Evolutionary conservation across 2,113 vertebrate genomes (phyloP).

Genomic region (Mastomys natalensis): DNA sequence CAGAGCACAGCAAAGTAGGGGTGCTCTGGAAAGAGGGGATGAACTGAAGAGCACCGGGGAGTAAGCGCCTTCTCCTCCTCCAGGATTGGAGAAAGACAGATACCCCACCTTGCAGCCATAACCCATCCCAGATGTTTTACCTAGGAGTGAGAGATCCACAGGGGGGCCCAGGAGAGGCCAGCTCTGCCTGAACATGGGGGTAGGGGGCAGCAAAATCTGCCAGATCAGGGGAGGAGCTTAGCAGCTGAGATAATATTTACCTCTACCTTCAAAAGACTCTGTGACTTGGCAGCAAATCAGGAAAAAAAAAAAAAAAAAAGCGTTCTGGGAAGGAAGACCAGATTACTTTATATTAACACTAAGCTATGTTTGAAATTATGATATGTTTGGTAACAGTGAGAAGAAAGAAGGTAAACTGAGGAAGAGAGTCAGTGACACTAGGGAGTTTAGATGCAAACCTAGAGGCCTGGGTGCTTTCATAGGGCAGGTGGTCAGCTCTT

Average conservation of each 20-base stretch:
- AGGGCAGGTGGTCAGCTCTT: not conserved
- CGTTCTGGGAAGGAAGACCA: not conserved
- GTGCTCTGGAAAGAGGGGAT: not conserved
- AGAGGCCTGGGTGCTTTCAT: not conserved
- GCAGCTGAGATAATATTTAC: conserved; percentile 77
- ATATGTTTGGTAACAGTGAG: not conserved
- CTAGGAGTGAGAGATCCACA: not conserved
- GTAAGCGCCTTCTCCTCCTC: fast-evolving
- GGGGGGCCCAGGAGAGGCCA: not conserved
- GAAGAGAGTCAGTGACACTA: fast-evolving
- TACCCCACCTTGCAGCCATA: not conserved
- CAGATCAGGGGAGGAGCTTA: not conserved
- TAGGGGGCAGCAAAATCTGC: not conserved
- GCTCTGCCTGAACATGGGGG: not conserved
- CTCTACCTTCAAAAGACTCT: not conserved
- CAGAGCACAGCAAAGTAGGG: not conserved
- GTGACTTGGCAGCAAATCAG: not conserved
- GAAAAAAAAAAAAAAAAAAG: not conserved
- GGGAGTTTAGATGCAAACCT: not conserved
- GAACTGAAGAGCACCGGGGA: not conserved
- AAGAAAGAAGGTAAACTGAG: conserved; percentile 5
- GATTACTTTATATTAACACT: not conserved
- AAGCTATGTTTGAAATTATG: not conserved
- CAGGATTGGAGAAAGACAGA: fast-evolving
- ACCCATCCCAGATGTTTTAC: not conserved